These are phyloP conservation scores for Drosophila truncata DNA, from an alignment of 1,140 invertebrate genomes.

Conservation along the genomic window DNA sequence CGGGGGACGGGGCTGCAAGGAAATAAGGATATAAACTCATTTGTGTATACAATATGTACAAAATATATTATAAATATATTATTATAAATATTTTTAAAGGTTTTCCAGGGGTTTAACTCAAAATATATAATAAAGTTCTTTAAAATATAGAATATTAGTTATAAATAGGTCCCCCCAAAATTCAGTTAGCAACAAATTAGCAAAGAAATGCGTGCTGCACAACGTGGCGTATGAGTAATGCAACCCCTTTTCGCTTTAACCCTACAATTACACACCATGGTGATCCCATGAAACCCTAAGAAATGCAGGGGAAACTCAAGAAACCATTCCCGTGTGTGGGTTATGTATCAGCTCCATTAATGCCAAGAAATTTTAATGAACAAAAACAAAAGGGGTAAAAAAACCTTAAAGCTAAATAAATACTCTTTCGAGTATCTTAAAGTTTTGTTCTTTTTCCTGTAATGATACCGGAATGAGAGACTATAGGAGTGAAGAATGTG, in stretches of 20 bases:
- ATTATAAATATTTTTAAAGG: background rate
- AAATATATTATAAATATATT: background rate
- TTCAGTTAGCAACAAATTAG: constrained; percentile 40
- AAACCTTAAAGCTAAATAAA: constrained; percentile 11
- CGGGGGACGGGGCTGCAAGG: background rate
- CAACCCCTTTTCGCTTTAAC: constrained; percentile 25
- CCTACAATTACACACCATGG: background rate
- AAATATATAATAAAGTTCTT: background rate
- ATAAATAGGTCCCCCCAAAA: background rate
- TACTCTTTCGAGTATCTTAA: constrained; percentile 15
- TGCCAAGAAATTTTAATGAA: constrained; percentile 44
- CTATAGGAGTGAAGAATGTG: constrained; percentile 7
- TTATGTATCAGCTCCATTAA: constrained; percentile 33
- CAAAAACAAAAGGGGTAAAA: constrained; percentile 11
- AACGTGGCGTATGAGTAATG: constrained; percentile 60
- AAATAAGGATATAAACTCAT: constrained; percentile 9
- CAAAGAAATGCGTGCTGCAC: constrained; percentile 49
- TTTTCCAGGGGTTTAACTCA: background rate
- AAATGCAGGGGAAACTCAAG: constrained; percentile 35
- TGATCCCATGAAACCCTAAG: constrained; percentile 30
- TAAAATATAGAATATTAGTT: too few species aligned
- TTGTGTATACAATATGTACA: background rate
- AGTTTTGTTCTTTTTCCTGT: constrained; percentile 11
- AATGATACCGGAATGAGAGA: constrained; percentile 2
- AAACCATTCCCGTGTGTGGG: constrained; percentile 24